These are phyloP conservation scores for Pipra filicauda DNA, from an alignment of 2,113 vertebrate genomes.

Conservation along the genomic window DNA sequence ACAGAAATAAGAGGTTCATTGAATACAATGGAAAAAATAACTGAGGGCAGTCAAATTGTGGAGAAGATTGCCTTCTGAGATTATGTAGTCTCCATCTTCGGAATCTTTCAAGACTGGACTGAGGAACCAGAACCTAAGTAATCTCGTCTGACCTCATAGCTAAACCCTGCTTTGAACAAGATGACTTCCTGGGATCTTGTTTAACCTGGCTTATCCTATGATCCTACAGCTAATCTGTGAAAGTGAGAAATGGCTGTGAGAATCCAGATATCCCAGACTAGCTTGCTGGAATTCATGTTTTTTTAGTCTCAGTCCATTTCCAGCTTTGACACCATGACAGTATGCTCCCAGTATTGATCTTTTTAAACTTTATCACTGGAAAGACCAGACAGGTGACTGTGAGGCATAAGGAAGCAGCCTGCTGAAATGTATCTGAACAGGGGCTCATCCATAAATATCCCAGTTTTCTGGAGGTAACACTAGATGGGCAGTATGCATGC, in stretches of 20 bases:
- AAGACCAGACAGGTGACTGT: not conserved
- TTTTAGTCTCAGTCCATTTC: not conserved
- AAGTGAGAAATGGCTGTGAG: not conserved
- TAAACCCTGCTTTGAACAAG: not conserved
- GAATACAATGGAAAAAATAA: not conserved
- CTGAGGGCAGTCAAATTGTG: not conserved
- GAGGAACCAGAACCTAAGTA: not conserved
- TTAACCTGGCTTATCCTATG: not conserved
- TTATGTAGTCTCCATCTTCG: not conserved
- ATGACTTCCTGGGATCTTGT: not conserved
- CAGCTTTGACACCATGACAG: not conserved
- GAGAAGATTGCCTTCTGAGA: not conserved
- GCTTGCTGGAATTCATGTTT: not conserved
- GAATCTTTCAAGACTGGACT: not conserved
- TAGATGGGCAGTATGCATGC: not conserved
- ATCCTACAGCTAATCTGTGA: not conserved
- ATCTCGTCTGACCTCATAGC: not conserved
- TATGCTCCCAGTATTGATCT: not conserved
- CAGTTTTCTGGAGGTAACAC: not conserved
- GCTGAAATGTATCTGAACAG: not conserved
- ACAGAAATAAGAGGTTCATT: not conserved
- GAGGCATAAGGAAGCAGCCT: not conserved
- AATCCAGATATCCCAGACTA: not conserved
- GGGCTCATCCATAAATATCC: not conserved
- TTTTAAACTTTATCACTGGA: not conserved